Base-by-base conservation (phyloP, 2,797 vertebrate species). In the Neosilurus mollespiculum region DNA sequence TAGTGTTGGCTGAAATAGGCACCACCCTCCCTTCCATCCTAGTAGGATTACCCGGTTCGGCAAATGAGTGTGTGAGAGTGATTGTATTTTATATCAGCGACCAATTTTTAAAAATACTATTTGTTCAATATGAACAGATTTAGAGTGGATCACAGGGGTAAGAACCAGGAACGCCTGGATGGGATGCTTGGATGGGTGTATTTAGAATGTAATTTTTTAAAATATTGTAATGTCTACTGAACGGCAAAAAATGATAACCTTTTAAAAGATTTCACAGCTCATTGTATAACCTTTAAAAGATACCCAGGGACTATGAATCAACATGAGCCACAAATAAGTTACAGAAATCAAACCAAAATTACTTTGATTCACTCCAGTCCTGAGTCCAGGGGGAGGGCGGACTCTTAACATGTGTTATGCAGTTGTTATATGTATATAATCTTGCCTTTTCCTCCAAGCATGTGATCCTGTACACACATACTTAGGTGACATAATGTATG, bases 401-500 rank as follows among this genome's bases (percentile, higher is more conserved):
- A 18, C 15, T 18, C n/a, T 26, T n/a, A 8, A 54, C 70, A 70
- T 51, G 43, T 71, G 43, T 24, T 71, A 8, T 71, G 49, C 16
- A 14, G 20, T 70, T 49, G 20, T 26, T 72, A 51, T 54, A 26
- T 53, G 9, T 7, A 49, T 26, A 9, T n/a, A 18, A 43, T 2
- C 56, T 61, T 54, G 37, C 73, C 5, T 77, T n/a, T 58, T 76
- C 18, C 18, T 59, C 20, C 22, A 34, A 58, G 16, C 53, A 37
- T 76, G 16, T 76, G 58, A 26, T 15, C 34, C 18, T 76, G 26
- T 77, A 77, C 58, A 77, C 34, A 37, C 10, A 61, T 43, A 61
- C 75, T 34, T 77, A 20, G 26, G 30, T 77, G 75, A 77, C 75
- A 61, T 24, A n/a, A 62, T 61, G 58, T 56, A 61, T 61, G 2